A percentile compares a stretch with the other conserved stretches of the same genome.
Evolutionary conservation across 2,888 invertebrate genomes (phyloP).

Genomic region (Micoletzkya japonica): DNA sequence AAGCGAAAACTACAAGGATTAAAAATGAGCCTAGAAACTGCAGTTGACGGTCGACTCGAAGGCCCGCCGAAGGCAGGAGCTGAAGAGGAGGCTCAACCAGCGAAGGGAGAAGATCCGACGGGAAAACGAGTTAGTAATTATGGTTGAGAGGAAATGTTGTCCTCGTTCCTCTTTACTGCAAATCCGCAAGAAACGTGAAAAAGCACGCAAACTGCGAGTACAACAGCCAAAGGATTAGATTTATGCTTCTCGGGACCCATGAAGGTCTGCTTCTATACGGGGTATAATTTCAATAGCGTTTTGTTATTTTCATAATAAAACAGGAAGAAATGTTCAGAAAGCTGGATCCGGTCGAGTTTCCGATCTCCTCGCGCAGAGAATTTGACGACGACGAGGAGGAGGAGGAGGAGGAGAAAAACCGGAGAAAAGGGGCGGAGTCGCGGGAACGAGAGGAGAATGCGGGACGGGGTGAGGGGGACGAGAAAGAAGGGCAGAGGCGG

Average conservation of each 20-base stretch:
- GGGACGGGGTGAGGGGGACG: no score
- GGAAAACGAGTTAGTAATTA: conserved; percentile 3
- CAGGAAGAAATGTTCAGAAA: background rate
- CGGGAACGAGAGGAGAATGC: no score
- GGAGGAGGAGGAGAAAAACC: background rate
- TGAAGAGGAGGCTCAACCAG: conserved; percentile 11
- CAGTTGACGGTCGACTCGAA: background rate
- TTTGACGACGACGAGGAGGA: background rate
- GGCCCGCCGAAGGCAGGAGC: background rate
- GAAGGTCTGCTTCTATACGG: no score
- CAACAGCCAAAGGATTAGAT: no score
- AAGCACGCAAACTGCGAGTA: no score
- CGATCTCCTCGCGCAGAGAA: conserved; percentile 2
- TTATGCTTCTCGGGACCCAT: no score
- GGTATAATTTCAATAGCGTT: no score
- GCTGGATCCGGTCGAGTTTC: conserved; percentile 19
- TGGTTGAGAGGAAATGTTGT: background rate
- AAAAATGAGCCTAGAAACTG: background rate
- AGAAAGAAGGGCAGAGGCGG: no score
- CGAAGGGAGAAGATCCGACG: background rate
- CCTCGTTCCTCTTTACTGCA: background rate
- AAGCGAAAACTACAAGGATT: background rate
- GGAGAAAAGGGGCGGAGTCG: no score
- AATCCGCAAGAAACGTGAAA: background rate
- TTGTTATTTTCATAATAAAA: no score